Evolutionary conservation across 2,888 invertebrate genomes (phyloP).

Genomic region (Drosophila tanythrix): DNA sequence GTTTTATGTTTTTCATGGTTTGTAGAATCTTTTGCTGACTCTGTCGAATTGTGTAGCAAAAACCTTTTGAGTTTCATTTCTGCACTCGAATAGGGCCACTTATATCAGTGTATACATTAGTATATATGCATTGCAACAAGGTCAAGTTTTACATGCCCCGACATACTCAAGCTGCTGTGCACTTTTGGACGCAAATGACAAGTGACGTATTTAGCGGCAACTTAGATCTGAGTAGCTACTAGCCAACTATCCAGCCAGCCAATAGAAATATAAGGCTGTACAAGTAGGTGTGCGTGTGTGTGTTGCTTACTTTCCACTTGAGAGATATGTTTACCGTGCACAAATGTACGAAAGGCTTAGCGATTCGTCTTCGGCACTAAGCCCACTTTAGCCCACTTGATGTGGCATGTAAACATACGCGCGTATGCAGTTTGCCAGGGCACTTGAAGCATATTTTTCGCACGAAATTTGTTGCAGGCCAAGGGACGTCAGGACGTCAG

Average conservation of each 20-base stretch:
- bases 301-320: constrained; percentile 71
- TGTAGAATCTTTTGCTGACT: constrained; percentile 30
- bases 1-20: constrained; percentile 3
- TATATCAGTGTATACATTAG: constrained; percentile 4
- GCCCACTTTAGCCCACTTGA: constrained; percentile 73
- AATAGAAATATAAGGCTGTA: constrained; percentile 26
- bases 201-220: constrained; percentile 68
- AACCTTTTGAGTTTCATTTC: constrained; percentile 13
- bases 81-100: constrained; percentile 19
- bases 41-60: constrained; percentile 16
- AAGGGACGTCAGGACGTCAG: constrained; percentile 43
- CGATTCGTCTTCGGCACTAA: constrained; percentile 53
- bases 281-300: constrained; percentile 9
- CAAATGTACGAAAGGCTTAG: constrained; percentile 55
- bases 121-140: constrained; percentile 30
- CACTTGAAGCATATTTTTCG: constrained; percentile 53
- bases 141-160: constrained; percentile 12
- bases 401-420: constrained; percentile 32
- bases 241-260: constrained; percentile 23
- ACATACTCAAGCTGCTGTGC: constrained; percentile 23
- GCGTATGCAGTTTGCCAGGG: constrained; percentile 8
- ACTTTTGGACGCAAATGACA: constrained; percentile 46
- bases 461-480: constrained; percentile 44
- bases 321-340: constrained; percentile 69
- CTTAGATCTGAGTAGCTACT: constrained; percentile 53